These are phyloP conservation scores for Pocillopora verrucosa DNA, from an alignment of 64 coral and sea anemone species.

Conservation along the genomic window DNA sequence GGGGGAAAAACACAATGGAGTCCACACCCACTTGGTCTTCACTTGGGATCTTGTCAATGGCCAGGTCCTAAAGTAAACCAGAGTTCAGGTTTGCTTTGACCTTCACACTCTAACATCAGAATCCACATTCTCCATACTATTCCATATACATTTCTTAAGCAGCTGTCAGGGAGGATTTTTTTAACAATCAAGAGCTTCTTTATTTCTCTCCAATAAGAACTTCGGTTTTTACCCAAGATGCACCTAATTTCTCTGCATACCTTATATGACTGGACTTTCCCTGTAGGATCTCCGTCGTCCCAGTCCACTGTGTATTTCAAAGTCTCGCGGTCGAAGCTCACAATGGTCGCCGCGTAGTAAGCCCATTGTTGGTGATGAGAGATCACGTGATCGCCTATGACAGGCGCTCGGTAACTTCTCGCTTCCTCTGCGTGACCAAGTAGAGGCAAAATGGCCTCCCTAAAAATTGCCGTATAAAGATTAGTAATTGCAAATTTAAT, in stretches of 20 bases:
- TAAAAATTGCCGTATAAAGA: neutral
- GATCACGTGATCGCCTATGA: slow-evolving; percentile 89
- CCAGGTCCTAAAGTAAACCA: slow-evolving; percentile 38
- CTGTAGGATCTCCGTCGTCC: slow-evolving; percentile 88
- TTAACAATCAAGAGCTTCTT: too few species aligned
- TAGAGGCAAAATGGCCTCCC: slow-evolving; percentile 58
- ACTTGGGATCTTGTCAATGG: slow-evolving; percentile 48
- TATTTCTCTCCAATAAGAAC: neutral
- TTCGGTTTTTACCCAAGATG: too few species aligned
- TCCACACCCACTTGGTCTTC: slow-evolving; percentile 84
- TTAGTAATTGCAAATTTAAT: too few species aligned
- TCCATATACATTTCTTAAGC: too few species aligned
- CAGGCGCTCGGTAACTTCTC: slow-evolving; percentile 67
- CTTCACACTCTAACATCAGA: too few species aligned
- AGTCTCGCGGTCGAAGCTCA: slow-evolving; percentile 65
- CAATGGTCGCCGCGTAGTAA: slow-evolving; percentile 78
- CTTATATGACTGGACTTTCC: slow-evolving; percentile 79
- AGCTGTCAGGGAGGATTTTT: too few species aligned
- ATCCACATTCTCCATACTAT: too few species aligned
- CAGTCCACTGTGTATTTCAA: slow-evolving; percentile 91
- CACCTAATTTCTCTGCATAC: neutral
- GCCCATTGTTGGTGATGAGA: slow-evolving; percentile 86
- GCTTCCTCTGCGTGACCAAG: slow-evolving; percentile 49
- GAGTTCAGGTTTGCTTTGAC: too few species aligned
- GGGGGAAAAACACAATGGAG: slow-evolving; percentile 89